Conservation (phyloP, 2,113 vertebrate species). For the Chloropsis cyanopogon region DNA sequence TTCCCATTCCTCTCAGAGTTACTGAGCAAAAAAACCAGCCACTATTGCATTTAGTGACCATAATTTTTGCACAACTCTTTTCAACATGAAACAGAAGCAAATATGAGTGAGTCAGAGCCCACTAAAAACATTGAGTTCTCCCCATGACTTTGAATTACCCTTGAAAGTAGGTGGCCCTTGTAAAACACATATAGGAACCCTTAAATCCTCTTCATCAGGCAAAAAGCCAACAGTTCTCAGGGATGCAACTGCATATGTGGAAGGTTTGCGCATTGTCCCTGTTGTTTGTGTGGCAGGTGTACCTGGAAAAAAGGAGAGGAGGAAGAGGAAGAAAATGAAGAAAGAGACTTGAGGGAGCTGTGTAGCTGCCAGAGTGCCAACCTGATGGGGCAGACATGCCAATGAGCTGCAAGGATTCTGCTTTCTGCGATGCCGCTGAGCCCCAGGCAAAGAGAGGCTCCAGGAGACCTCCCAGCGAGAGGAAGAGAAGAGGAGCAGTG, state of each 20-base stretch:
- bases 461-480: neutral
- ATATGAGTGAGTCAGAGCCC: neutral
- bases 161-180: neutral
- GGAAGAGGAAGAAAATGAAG: slow-evolving; percentile 64
- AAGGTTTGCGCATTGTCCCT: neutral
- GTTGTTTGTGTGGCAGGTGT: neutral
- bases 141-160: neutral
- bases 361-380: neutral
- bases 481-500: neutral
- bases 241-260: accelerated
- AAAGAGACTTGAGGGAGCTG: slow-evolving; percentile 55
- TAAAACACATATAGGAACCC: neutral
- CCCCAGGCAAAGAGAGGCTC: neutral
- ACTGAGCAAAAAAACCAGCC: neutral
- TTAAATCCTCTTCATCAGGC: neutral
- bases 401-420: slow-evolving; percentile 42
- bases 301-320: slow-evolving; percentile 59
- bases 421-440: slow-evolving; percentile 24
- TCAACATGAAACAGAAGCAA: neutral
- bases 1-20: neutral
- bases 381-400: neutral
- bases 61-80: neutral
- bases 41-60: neutral
- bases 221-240: neutral
- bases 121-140: neutral